Conservation (phyloP, 2,113 vertebrate genomes). For the Bombycilla garrulus region DNA sequence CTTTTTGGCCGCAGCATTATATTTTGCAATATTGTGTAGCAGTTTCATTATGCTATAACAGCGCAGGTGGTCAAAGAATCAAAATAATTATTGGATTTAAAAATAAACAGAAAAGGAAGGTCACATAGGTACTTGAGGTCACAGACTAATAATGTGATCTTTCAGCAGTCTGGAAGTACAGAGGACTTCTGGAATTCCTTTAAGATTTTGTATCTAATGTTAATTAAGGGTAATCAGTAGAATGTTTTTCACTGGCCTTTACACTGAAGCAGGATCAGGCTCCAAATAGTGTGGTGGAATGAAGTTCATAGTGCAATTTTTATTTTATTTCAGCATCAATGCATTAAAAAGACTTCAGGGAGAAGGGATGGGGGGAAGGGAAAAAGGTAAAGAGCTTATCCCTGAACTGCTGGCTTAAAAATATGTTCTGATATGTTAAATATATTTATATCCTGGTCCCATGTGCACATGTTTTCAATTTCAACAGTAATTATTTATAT, state of each 20-base stretch:
- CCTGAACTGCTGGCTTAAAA: neutral
- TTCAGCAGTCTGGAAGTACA: neutral
- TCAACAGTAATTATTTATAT: constrained; percentile 69
- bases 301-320: neutral
- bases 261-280: neutral
- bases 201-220: neutral
- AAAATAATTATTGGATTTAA: neutral
- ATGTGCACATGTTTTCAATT: constrained; percentile 46
- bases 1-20: neutral
- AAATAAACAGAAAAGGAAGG: neutral
- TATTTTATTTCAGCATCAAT: constrained; percentile 25
- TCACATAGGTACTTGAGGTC: neutral
- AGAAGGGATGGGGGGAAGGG: neutral
- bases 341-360: neutral
- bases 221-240: neutral
- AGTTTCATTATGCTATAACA: neutral
- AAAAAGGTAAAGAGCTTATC: neutral
- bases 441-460: neutral
- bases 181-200: neutral
- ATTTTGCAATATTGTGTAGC: neutral
- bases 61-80: neutral
- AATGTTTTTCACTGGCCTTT: neutral
- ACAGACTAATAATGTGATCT: neutral
- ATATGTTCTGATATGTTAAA: neutral
- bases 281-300: neutral